Conservation (phyloP, 2,113 vertebrate genomes). For the Myanophis thanlyinensis region DNA sequence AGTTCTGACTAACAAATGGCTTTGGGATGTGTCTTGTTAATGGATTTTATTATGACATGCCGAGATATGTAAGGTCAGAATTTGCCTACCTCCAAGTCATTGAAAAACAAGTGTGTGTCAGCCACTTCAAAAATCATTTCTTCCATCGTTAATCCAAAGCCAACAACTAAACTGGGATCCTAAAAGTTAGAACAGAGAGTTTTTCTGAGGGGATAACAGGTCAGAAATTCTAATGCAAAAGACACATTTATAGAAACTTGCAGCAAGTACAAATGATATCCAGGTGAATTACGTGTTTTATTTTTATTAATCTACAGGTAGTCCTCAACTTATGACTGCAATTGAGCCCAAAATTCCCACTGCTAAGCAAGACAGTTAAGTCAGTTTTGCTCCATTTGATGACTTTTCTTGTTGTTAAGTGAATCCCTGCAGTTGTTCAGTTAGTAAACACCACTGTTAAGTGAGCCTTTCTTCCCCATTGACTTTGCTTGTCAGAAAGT, state of each 20-base stretch:
- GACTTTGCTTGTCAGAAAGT: neutral
- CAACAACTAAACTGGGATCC: constrained; percentile 92
- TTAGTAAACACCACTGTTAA: neutral
- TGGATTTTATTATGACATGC: neutral
- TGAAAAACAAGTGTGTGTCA: constrained; percentile 98
- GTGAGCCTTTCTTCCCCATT: neutral
- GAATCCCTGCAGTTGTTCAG: neutral
- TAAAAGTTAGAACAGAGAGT: constrained; percentile 53
- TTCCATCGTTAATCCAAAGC: constrained; percentile 95
- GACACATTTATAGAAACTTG: neutral
- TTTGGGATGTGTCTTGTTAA: neutral
- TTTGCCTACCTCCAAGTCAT: constrained; percentile 88
- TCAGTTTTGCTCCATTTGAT: neutral
- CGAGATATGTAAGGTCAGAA: neutral
- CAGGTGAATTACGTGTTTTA: neutral
- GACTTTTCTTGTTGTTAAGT: neutral
- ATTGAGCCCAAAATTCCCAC: neutral
- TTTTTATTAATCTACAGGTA: neutral
- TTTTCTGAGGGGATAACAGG: neutral
- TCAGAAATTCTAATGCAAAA: neutral
- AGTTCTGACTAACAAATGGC: neutral
- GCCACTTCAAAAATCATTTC: constrained; percentile 99
- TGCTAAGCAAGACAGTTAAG: neutral
- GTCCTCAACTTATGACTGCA: neutral
- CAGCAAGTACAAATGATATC: neutral